Base-by-base conservation (phyloP, 2,888 invertebrate genomes). In the Drosophila flavopinicola region DNA sequence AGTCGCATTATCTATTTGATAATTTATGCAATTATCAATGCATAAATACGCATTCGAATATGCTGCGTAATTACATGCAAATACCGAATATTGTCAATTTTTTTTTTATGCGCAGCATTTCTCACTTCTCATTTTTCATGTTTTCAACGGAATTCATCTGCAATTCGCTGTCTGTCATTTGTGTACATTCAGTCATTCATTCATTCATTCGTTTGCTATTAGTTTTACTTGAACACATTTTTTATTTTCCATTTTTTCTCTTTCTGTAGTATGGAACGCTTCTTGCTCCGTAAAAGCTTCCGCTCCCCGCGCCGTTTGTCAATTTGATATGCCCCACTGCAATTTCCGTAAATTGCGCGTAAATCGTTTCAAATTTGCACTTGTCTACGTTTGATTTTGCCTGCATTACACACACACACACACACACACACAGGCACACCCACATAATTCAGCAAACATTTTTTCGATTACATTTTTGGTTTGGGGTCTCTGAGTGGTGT, bases 331-430 rank as follows among this genome's bases (percentile, higher is more conserved):
- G 79, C 86, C 80, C 67, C 45, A 74, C 65, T 80, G 84, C 80
- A 84, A 82, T 82, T 86, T 82, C 60, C 73, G 80, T 69, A 82
- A 82, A 87, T 82, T 78, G 85, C 83, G 73, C 75, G 82, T 87
- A 83, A 83, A 83, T 83, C 87, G 87, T 82, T 87, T 87, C 83
- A 87, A 85, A 87, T 83, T 83, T 87, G 87, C 87, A 83, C 87
- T 83, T 83, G 80, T 80, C 86, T 86, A 86, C 71, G 71, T 86
- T 80, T 84, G 86, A 80, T 86, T 84, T 84, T 53, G 63, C 59
- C 73, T 60, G 59, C 59, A 67, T 53, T 66, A 52, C 39, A 56
- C 45, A 63, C 48, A 25, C 49, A 27, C 15, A 23, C 9, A 30
- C 25, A 37, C 29, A 41, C 41, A 37, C 35, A 49, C 17, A 29